Evolutionary conservation across 2,797 vertebrate genomes (phyloP).

Genomic region (Vespertilio murinus): DNA sequence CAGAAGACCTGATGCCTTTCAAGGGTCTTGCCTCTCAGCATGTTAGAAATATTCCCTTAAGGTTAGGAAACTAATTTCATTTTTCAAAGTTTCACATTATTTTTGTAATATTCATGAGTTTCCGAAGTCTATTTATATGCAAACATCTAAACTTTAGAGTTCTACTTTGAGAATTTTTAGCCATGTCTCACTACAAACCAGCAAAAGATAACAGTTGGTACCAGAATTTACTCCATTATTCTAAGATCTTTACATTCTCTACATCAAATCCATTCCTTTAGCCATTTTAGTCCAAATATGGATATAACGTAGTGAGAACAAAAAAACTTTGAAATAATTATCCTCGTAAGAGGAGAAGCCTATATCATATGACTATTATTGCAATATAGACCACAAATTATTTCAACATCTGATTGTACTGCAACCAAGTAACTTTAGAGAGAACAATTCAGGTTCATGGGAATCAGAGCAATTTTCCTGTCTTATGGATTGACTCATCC

Average conservation of each 20-base stretch:
- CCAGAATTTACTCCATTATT: not conserved
- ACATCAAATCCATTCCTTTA: not conserved
- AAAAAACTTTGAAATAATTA: conserved; percentile 4
- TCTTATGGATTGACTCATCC: not conserved
- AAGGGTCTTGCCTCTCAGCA: not conserved
- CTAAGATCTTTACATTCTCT: not conserved
- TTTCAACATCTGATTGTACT: not conserved
- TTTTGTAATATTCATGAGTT: not conserved
- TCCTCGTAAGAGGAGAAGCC: not conserved
- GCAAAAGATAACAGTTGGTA: not conserved
- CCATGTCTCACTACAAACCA: not conserved
- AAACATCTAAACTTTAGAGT: not conserved
- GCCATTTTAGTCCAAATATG: not conserved
- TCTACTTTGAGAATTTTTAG: not conserved
- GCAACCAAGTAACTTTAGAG: not conserved
- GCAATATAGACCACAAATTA: not conserved
- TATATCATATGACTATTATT: not conserved
- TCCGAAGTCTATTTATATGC: not conserved
- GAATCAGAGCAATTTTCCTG: not conserved
- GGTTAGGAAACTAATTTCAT: not conserved
- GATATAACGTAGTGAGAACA: not conserved
- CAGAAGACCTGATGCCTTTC: not conserved
- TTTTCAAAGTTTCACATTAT: not conserved
- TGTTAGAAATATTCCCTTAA: not conserved
- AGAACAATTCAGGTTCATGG: not conserved